Percentiles rank a stretch among this genome's conserved stretches.
These are phyloP conservation scores for Turritopsis rubra DNA, from an alignment of 30 jellyfish, hydroid and myxozoan genomes.

Conservation along the genomic window DNA sequence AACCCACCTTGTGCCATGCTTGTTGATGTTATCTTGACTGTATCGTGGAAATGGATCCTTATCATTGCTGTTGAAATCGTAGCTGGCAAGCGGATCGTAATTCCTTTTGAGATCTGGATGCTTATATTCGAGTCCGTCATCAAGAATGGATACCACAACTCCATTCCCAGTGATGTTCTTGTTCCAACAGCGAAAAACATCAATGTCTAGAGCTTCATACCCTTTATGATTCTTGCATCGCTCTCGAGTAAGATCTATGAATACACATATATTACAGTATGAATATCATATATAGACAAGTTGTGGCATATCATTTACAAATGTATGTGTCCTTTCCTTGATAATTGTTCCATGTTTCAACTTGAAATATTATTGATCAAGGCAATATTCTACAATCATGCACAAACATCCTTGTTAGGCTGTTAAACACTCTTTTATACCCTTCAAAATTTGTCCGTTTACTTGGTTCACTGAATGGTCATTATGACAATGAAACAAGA, in stretches of 20 bases:
- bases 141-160: conserved; percentile 90
- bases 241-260: conserved; percentile 27
- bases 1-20: conserved; percentile 95
- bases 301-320: too few relatives aligned
- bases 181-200: conserved; percentile 83
- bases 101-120: conserved; percentile 84
- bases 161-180: conserved; percentile 82
- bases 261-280: neutral
- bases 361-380: too few relatives aligned
- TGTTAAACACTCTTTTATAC: too few relatives aligned
- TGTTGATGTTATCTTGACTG: conserved; percentile 66
- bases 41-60: conserved; percentile 83
- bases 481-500: too few relatives aligned
- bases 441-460: too few relatives aligned
- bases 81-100: conserved; percentile 79
- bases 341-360: too few relatives aligned
- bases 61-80: conserved; percentile 80
- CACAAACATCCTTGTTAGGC: too few relatives aligned
- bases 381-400: too few relatives aligned
- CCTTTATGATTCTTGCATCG: conserved; percentile 18
- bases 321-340: too few relatives aligned
- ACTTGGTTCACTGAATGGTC: too few relatives aligned
- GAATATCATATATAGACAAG: conserved; percentile 15
- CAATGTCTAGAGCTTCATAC: conserved; percentile 64
- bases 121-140: conserved; percentile 88